Percentiles rank a stretch among this genome's conserved stretches.
Conservation (phyloP, 2,888 invertebrate genomes). For the Diaprepes abbreviatus region DNA sequence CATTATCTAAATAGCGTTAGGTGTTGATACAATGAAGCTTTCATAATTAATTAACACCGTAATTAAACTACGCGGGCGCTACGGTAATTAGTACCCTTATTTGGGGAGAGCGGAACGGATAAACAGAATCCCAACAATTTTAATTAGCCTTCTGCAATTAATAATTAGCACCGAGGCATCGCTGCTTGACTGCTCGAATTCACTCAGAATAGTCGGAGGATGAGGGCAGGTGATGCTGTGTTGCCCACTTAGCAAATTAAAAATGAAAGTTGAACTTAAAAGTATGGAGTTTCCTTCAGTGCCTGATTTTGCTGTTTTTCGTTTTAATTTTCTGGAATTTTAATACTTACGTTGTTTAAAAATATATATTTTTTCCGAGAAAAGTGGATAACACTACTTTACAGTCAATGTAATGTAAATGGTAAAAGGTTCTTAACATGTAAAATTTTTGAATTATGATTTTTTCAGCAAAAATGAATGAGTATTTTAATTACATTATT, state of each 20-base stretch:
- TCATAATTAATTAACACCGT: conserved; percentile 68
- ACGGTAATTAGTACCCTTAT: conserved; percentile 62
- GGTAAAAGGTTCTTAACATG: no score
- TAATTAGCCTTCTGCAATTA: conserved; percentile 59
- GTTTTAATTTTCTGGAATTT: no score
- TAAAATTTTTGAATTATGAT: no score
- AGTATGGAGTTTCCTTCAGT: conserved; percentile 7
- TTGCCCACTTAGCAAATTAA: conserved; percentile 26
- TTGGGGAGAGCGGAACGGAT: conserved; percentile 57
- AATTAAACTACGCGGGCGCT: conserved; percentile 67
- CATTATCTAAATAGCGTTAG: conserved; percentile 63
- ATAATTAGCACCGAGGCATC: conserved; percentile 55
- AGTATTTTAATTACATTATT: no score
- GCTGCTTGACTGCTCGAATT: conserved; percentile 15
- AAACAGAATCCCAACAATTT: conserved; percentile 56
- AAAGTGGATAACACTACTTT: no score
- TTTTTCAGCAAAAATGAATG: no score
- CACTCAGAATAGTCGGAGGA: not conserved
- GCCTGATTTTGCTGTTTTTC: no score
- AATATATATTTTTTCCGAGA: no score
- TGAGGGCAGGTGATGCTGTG: not conserved
- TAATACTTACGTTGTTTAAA: no score
- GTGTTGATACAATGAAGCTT: conserved; percentile 65
- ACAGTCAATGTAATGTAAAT: no score
- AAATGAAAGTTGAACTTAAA: conserved; percentile 9